Evolutionary conservation across 2,797 vertebrate species (phyloP).

Genomic region (Hapalemur alaotrensis): DNA sequence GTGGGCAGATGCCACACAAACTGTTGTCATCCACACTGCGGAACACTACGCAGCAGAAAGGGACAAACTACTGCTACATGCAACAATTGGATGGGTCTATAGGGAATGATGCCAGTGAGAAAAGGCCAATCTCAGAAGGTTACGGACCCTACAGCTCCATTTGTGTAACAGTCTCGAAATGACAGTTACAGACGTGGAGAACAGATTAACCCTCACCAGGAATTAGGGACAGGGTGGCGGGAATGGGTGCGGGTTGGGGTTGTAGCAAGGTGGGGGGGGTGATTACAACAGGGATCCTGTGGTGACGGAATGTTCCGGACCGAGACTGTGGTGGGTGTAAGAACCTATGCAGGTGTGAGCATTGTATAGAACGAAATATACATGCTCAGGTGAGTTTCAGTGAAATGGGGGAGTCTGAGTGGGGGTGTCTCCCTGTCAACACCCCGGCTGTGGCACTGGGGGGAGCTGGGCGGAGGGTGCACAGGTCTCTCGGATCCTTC

Average conservation of each 20-base stretch:
- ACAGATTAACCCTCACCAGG: rapidly evolving
- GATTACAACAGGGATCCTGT: neutral
- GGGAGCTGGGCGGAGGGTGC: rapidly evolving
- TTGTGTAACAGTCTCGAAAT: rapidly evolving
- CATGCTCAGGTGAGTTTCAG: rapidly evolving
- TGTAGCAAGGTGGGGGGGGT: neutral
- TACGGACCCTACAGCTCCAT: rapidly evolving
- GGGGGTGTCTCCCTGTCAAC: rapidly evolving
- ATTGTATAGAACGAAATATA: rapidly evolving
- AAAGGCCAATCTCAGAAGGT: neutral
- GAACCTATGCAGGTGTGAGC: rapidly evolving
- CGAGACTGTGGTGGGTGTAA: rapidly evolving
- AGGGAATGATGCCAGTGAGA: neutral
- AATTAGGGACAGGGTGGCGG: neutral
- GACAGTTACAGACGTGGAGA: neutral
- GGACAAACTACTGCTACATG: rapidly evolving
- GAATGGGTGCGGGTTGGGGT: neutral
- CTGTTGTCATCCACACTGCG: rapidly evolving
- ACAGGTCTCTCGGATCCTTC: rapidly evolving
- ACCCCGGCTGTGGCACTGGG: rapidly evolving
- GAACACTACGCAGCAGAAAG: rapidly evolving
- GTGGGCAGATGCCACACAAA: rapidly evolving
- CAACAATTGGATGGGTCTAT: rapidly evolving
- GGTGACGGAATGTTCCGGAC: rapidly evolving
- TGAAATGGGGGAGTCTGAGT: rapidly evolving